A percentile compares a stretch with the other conserved stretches of the same genome.
phyloP scores from a whole-genome alignment of 2,113 vertebrate species.

The Recurvirostra avosetta region DNA sequence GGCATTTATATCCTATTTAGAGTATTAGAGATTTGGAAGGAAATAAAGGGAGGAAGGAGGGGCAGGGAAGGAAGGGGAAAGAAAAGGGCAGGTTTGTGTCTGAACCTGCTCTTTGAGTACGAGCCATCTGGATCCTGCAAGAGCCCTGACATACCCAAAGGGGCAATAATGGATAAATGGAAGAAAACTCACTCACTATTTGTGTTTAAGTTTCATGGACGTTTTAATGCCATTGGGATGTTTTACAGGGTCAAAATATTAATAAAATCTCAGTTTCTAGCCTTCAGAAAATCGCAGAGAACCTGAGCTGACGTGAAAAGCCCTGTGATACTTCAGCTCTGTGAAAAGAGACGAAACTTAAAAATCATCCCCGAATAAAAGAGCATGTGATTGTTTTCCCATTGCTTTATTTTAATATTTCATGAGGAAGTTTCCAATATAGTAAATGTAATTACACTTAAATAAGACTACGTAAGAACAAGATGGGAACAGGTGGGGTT shows the following conservation, averaged over 20 bases:
- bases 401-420: neutral
- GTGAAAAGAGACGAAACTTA: neutral
- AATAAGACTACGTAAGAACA: neutral
- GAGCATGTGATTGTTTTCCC: neutral
- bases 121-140: neutral
- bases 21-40: neutral
- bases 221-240: neutral
- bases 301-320: neutral
- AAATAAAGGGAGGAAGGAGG: neutral
- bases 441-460: neutral
- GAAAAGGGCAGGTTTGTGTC: neutral
- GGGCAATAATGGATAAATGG: neutral
- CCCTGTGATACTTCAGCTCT: neutral
- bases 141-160: neutral
- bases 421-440: neutral
- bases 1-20: neutral
- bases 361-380: neutral
- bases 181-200: neutral
- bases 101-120: neutral
- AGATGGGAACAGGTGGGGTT: neutral
- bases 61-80: neutral
- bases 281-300: neutral
- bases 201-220: neutral
- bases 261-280: neutral
- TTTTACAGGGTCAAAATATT: neutral